A percentile compares a stretch with the other conserved stretches of the same genome.
phyloP scores from a whole-genome alignment of 92 coral and sea anemone species.

The Phymanthus crucifer region DNA sequence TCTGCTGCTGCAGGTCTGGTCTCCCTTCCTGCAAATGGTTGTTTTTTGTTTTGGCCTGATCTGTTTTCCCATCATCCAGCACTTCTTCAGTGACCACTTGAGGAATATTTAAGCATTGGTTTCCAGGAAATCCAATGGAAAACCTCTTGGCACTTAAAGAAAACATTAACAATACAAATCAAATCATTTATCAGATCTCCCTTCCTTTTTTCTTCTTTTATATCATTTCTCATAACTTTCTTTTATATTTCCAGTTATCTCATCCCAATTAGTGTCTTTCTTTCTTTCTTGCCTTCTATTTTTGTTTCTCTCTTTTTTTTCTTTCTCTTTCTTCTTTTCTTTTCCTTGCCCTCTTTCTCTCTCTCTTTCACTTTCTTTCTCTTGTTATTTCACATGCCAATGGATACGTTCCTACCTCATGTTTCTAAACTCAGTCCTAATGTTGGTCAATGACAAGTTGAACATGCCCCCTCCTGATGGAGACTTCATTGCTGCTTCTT shows the following conservation, averaged over 20 bases:
- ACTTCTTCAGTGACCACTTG: neutral
- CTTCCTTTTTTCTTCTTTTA: no score
- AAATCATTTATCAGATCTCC: no score
- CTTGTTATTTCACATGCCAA: neutral
- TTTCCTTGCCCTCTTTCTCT: no score
- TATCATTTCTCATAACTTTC: no score
- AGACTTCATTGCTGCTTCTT: conserved; percentile 74
- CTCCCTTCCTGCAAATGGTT: neutral
- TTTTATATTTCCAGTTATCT: no score
- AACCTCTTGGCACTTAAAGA: conserved; percentile 44
- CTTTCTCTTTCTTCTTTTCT: no score
- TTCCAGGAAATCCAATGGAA: conserved; percentile 23
- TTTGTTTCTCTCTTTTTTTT: no score
- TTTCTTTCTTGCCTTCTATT: neutral
- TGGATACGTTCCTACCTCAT: conserved; percentile 56
- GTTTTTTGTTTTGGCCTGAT: neutral
- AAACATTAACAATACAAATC: neutral
- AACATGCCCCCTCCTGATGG: conserved; percentile 63
- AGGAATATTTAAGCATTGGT: neutral
- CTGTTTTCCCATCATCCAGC: neutral
- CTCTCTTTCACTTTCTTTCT: neutral
- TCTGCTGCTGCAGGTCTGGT: neutral
- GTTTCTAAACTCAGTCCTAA: conserved; percentile 75
- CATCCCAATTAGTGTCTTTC: no score
- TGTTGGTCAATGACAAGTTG: conserved; percentile 78